Conservation (phyloP, 2,797 vertebrate genomes). For the Rachycentron canadum region DNA sequence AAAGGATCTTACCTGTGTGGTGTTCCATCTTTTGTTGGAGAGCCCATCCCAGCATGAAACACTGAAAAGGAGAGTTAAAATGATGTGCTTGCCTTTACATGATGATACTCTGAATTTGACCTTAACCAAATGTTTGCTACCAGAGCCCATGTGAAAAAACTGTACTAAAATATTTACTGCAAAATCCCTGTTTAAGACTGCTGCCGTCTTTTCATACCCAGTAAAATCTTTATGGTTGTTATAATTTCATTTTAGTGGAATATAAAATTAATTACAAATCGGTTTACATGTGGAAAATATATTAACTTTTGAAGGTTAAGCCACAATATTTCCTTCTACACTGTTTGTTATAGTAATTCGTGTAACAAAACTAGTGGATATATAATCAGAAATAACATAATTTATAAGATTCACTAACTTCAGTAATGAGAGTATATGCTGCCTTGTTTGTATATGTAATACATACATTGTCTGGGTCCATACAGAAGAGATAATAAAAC, state of each 20-base stretch:
- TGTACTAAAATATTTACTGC: slow-evolving; percentile 3
- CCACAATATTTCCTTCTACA: not conserved
- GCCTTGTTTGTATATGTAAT: not conserved
- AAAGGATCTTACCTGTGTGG: slow-evolving; percentile 67
- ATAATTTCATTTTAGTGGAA: too few species aligned
- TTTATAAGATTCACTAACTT: too few species aligned
- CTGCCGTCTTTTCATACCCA: too few species aligned
- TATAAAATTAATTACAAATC: not conserved
- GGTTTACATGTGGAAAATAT: too few species aligned
- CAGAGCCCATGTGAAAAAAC: not conserved
- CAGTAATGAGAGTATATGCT: not conserved
- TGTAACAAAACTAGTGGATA: not conserved
- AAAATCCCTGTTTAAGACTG: not conserved
- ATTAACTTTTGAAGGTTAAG: not conserved
- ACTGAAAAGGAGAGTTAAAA: slow-evolving; percentile 32
- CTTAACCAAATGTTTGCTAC: too few species aligned
- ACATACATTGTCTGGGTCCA: not conserved
- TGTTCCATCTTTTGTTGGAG: slow-evolving; percentile 70
- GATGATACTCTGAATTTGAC: too few species aligned
- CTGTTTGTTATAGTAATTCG: not conserved
- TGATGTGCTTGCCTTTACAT: not conserved
- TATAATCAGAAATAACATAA: not conserved
- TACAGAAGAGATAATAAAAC: too few species aligned
- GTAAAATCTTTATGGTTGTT: not conserved
- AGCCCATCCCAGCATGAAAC: slow-evolving; percentile 71